These are phyloP conservation scores for Mesorhabditis sp. DNA, from an alignment of 2,888 invertebrate species.

Conservation along the genomic window DNA sequence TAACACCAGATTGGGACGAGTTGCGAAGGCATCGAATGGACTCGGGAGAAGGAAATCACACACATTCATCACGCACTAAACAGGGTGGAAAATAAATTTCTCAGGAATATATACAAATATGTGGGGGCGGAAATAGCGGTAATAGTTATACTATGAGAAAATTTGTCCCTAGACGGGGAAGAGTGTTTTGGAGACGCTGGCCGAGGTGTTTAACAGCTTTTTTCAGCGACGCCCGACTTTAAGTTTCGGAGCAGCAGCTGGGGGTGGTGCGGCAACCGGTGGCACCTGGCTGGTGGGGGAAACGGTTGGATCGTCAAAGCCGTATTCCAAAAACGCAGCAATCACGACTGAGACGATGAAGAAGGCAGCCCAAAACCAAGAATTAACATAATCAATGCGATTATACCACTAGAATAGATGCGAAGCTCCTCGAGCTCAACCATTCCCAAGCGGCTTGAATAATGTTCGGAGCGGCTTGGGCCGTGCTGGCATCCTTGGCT, in stretches of 20 bases:
- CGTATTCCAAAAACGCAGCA: conserved; percentile 30
- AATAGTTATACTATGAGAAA: no score
- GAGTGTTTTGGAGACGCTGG: no score
- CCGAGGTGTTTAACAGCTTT: no score
- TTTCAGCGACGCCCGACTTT: no score
- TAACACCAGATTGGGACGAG: neutral
- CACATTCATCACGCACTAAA: neutral
- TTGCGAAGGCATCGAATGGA: conserved; percentile 3
- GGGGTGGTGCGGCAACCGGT: no score
- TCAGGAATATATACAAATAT: neutral
- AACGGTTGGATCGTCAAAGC: conserved; percentile 19
- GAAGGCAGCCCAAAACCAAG: conserved; percentile 24
- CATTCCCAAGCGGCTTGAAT: conserved; percentile 1
- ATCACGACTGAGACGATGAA: conserved; percentile 29
- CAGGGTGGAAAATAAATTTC: neutral
- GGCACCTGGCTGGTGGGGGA: neutral
- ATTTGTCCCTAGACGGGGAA: no score
- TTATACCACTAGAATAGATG: conserved; percentile 9
- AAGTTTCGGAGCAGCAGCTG: no score
- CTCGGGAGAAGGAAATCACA: neutral
- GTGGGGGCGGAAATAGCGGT: neutral
- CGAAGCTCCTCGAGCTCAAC: neutral
- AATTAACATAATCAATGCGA: neutral
- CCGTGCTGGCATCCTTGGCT: neutral
- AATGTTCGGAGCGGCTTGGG: neutral